Percentiles rank a stretch among this genome's conserved stretches.
phyloP scores from a whole-genome alignment of 2,113 vertebrate species.

The Caranx melampygus region DNA sequence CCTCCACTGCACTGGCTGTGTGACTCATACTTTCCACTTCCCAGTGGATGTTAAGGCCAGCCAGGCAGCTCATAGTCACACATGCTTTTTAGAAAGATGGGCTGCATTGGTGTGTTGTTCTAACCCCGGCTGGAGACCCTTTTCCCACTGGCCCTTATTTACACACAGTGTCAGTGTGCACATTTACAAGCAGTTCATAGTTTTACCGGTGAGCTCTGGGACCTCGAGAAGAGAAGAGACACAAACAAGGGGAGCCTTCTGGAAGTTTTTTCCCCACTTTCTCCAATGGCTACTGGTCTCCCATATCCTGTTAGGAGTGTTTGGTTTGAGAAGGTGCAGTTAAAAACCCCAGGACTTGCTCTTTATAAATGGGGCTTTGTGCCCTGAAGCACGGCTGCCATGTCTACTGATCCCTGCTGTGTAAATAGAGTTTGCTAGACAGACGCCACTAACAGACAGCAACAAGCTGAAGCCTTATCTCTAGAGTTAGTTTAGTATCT shows the following conservation, averaged over 20 bases:
- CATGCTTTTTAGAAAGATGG: conserved; percentile 61
- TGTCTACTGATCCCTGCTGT: conserved; percentile 64
- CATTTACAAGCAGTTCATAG: conserved; percentile 61
- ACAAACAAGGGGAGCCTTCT: conserved; percentile 63
- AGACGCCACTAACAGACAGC: conserved; percentile 54
- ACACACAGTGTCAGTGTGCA: conserved; percentile 67
- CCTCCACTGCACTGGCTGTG: conserved; percentile 57
- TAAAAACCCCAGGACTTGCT: conserved; percentile 54
- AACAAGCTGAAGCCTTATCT: conserved; percentile 41
- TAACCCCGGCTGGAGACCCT: conserved; percentile 49
- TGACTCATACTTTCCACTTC: conserved; percentile 82
- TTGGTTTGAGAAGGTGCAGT: conserved; percentile 66
- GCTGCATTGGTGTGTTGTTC: conserved; percentile 42
- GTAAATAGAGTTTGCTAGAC: conserved; percentile 66
- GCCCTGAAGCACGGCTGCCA: conserved; percentile 49
- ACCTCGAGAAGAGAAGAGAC: conserved; percentile 49
- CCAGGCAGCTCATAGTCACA: conserved; percentile 56
- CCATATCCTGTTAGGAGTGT: conserved; percentile 69
- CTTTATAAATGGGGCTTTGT: conserved; percentile 66
- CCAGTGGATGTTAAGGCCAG: conserved; percentile 70
- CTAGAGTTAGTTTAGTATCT: conserved; percentile 23
- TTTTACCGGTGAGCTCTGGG: conserved; percentile 53
- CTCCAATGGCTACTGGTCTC: conserved; percentile 36
- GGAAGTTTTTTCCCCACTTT: conserved; percentile 53
- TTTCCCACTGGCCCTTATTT: conserved; percentile 58